Evolutionary conservation across 1,140 invertebrate genomes (phyloP), one percentile per base, ranked within the genome.

Genomic region (Riptortus pedestris): DNA sequence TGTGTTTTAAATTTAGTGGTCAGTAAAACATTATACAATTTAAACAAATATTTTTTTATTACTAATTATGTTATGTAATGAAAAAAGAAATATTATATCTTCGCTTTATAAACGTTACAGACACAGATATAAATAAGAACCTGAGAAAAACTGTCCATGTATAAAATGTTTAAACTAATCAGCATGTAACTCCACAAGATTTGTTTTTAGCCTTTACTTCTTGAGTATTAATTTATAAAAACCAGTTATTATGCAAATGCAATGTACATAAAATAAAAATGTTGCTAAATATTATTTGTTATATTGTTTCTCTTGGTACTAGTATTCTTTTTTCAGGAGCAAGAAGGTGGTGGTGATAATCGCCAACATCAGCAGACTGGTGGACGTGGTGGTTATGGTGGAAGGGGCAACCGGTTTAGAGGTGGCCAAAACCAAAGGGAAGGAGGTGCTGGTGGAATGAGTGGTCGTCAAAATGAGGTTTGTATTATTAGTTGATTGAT

Each of bases 371-470:
- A 58, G 28, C 29, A 38, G 20, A 65, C 67, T 60, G 66, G 64
- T 16, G 65, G 65, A 9, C 43, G 61, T 16, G 71, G 69, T 1
- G 62, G 71, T 9, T 71, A 69, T 1, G 62, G 71, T 9, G 72
- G 45, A 33, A 5, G 31, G 14, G 31, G 31, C 5, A 38, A 38
- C 14, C 61, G 67, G 63, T 64, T 59, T 12, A 52, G 61, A 12
- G 71, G 69, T 2, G 62, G 71, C 12, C 67, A 64, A 12, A 67
- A 69, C 27, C 72, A 71, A 66, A 65, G 73, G 58, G 47, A 67
- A 52, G 70, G 75, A 71, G 76, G 77, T 67, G 73, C 74, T 70
- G 75, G 72, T 67, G 64, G 61, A 26, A 48, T 48, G 1, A 43
- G 20, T 22, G 5, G 22, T 47, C 47, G 5, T 18, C 16, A 29